Evolutionary conservation across 2,888 invertebrate species (phyloP).

Genomic region (Acanthosoma haemorrhoidale): DNA sequence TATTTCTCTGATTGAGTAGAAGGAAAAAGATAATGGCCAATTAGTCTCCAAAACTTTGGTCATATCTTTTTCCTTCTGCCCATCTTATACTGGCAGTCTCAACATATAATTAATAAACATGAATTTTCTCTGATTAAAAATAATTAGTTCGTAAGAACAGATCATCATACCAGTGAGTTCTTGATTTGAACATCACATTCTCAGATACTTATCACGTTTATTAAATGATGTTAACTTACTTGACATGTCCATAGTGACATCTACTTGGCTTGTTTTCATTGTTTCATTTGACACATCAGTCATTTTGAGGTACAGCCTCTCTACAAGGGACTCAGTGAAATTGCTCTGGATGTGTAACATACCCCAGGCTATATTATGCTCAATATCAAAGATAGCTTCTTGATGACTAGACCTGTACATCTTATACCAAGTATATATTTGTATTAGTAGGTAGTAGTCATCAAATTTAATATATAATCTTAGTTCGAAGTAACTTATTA

Average conservation of each 20-base stretch:
- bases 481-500: background rate
- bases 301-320: conserved; percentile 49
- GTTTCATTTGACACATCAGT: background rate
- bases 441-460: background rate
- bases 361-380: conserved; percentile 68
- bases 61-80: too few relatives aligned
- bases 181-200: too few relatives aligned
- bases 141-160: too few relatives aligned
- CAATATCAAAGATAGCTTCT: conserved; percentile 60
- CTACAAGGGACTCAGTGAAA: conserved; percentile 64
- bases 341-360: conserved; percentile 68
- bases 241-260: conserved; percentile 35
- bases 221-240: too few relatives aligned
- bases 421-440: conserved; percentile 23
- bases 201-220: too few relatives aligned
- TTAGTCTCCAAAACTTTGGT: too few relatives aligned
- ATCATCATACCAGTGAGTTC: background rate
- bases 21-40: too few relatives aligned
- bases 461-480: too few relatives aligned
- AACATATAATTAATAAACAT: too few relatives aligned
- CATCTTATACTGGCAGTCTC: too few relatives aligned
- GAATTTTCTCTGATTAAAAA: too few relatives aligned
- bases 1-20: too few relatives aligned
- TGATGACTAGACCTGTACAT: conserved; percentile 48
- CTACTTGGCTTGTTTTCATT: conserved; percentile 23